phyloP scores from a whole-genome alignment of 2,797 vertebrate species.

The Notamacropus eugenii region DNA sequence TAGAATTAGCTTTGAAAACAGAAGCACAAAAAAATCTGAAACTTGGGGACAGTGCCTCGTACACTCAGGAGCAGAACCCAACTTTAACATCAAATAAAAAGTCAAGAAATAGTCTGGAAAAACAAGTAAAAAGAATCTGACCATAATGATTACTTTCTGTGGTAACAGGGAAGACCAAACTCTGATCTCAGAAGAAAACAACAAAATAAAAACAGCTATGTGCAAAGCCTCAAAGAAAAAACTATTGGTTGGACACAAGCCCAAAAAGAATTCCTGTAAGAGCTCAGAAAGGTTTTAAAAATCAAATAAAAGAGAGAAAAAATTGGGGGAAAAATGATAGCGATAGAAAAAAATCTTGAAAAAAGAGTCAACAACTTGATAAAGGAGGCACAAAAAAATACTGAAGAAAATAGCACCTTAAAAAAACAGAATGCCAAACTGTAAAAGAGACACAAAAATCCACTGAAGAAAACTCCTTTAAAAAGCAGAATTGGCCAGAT shows the following conservation, averaged over 20 bases:
- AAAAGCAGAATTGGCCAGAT: neutral
- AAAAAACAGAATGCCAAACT: neutral
- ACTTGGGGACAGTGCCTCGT: neutral
- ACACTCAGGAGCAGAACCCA: neutral
- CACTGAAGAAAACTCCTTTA: neutral
- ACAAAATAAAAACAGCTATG: neutral
- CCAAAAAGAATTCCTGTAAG: neutral
- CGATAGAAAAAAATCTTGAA: neutral
- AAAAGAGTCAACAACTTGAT: neutral
- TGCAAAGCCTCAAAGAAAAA: neutral
- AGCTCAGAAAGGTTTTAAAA: neutral
- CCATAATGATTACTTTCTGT: neutral
- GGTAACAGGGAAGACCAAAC: neutral
- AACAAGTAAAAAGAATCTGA: neutral
- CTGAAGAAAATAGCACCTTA: neutral
- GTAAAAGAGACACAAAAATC: neutral
- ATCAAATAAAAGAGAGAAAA: neutral
- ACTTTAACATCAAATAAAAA: neutral
- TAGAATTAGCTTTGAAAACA: neutral
- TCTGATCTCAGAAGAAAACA: neutral
- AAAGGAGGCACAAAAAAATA: neutral
- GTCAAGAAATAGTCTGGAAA: neutral
- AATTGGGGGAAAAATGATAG: neutral
- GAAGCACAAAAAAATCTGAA: neutral
- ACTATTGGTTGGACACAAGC: neutral